Percentiles rank a stretch among this genome's conserved stretches.
Conservation (phyloP, 2,113 vertebrate species). For the Silurus glanis region DNA sequence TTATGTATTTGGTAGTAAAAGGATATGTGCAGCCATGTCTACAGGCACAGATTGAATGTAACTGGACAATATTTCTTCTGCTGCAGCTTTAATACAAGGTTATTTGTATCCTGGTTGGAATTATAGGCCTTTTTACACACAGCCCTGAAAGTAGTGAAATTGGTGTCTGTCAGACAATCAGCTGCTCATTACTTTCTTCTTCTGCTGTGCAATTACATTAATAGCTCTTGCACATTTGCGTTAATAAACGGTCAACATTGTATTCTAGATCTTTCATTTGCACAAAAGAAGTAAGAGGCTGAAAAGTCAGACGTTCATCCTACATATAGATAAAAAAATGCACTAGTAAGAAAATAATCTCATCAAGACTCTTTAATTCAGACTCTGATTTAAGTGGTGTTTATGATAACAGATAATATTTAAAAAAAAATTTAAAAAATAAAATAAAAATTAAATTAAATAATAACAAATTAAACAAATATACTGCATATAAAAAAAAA, state of each 20-base stretch:
- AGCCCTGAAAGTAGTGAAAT: background rate
- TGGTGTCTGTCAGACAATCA: too few relatives aligned
- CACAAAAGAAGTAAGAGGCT: background rate
- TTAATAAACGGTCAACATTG: background rate
- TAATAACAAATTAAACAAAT: background rate
- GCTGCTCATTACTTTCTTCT: background rate
- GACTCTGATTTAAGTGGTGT: background rate
- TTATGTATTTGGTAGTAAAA: background rate
- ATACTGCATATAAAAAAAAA: background rate
- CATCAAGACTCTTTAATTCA: background rate
- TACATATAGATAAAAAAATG: background rate
- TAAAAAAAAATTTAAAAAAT: background rate
- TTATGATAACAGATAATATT: background rate
- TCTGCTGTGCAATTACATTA: slow-evolving; percentile 2
- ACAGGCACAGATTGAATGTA: background rate
- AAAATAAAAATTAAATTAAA: background rate
- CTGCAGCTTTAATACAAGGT: background rate
- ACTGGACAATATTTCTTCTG: background rate
- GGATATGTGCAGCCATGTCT: background rate
- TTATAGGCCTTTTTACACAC: background rate
- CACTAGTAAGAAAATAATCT: background rate
- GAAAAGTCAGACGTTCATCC: background rate
- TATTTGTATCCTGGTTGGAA: background rate
- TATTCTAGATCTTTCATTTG: background rate
- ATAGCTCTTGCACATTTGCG: background rate